Conservation (phyloP, 2,113 vertebrate species). For the Phrynosoma platyrhinos region DNA sequence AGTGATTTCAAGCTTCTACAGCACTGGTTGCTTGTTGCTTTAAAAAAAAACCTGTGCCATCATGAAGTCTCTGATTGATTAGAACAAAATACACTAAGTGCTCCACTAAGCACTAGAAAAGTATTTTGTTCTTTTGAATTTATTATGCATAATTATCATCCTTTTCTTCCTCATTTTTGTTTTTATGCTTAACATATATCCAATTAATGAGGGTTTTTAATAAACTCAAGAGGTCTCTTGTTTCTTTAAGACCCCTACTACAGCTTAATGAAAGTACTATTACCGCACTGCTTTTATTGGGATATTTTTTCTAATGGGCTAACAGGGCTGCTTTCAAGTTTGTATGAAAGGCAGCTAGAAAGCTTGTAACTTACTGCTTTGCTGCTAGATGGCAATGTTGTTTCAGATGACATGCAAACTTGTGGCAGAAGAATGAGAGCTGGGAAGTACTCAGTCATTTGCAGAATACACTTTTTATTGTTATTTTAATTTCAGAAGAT, state of each 20-base stretch:
- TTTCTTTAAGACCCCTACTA: too few relatives aligned
- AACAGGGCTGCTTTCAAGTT: neutral
- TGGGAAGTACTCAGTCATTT: neutral
- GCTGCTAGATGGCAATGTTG: conserved; percentile 70
- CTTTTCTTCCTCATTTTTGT: neutral
- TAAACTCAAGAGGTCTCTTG: neutral
- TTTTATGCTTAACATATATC: neutral
- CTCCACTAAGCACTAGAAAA: neutral
- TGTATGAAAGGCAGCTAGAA: neutral
- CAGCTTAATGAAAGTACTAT: neutral
- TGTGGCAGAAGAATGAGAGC: neutral
- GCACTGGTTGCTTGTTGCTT: neutral
- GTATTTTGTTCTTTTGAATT: neutral
- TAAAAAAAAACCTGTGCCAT: neutral
- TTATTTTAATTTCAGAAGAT: conserved; percentile 47
- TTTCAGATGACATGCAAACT: conserved; percentile 2
- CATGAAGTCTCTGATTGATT: neutral
- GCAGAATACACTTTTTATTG: neutral
- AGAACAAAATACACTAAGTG: neutral
- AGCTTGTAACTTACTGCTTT: conserved; percentile 13
- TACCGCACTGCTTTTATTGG: neutral
- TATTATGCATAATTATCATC: neutral
- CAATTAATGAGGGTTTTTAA: neutral
- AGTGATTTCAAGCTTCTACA: neutral
- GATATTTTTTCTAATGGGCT: too few relatives aligned